Conservation (phyloP, 1,140 invertebrate genomes). For the Antheraea pernyi region DNA sequence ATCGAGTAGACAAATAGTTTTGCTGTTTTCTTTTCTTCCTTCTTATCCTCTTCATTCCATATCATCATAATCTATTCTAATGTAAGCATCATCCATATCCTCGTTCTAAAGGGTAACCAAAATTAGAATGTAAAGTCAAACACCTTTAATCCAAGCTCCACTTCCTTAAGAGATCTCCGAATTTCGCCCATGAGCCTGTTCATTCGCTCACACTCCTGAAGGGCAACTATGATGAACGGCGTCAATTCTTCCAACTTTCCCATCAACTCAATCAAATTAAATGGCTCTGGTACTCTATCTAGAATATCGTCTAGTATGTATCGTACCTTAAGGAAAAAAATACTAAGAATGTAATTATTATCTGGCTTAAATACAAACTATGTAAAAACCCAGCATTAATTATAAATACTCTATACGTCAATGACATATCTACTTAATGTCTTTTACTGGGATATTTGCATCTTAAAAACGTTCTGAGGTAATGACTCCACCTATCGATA, state of each 20-base stretch:
- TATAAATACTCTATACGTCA: too few relatives aligned
- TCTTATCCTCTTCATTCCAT: too few relatives aligned
- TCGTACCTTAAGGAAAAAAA: conserved; percentile 81
- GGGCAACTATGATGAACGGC: conserved; percentile 94
- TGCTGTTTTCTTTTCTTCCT: too few relatives aligned
- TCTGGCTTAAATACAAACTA: neutral
- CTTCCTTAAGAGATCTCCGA: conserved; percentile 89
- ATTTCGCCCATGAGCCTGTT: conserved; percentile 92
- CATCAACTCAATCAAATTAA: conserved; percentile 93
- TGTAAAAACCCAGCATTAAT: too few relatives aligned
- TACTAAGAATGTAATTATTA: neutral
- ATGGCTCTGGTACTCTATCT: conserved; percentile 94
- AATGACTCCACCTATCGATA: too few relatives aligned
- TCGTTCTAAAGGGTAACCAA: too few relatives aligned
- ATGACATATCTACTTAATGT: too few relatives aligned
- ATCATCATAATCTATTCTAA: too few relatives aligned
- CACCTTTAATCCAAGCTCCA: conserved; percentile 93
- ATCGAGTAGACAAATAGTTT: too few relatives aligned
- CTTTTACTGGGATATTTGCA: too few relatives aligned
- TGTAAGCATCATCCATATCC: too few relatives aligned
- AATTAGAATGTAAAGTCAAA: neutral
- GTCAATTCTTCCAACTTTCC: conserved; percentile 93
- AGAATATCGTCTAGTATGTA: conserved; percentile 91
- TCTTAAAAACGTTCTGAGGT: too few relatives aligned
- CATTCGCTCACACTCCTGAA: conserved; percentile 98